Evolutionary conservation across 2,888 invertebrate species (phyloP).

Genomic region (Sipha maydis): DNA sequence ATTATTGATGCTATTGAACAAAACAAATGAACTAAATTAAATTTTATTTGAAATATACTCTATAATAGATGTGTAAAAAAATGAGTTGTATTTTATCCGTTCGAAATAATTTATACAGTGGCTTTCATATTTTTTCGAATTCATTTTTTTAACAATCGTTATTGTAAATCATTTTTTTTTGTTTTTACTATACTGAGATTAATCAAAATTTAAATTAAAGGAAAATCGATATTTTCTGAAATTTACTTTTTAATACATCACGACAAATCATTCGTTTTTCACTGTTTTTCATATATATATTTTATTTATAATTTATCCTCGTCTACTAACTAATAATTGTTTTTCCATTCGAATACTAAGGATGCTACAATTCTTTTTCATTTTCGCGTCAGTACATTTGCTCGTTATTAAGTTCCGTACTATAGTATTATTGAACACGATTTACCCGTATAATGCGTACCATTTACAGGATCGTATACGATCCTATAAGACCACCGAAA

Average conservation of each 20-base stretch:
- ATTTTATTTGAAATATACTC: background rate
- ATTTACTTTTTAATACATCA: too few relatives aligned
- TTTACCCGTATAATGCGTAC: slow-evolving; percentile 29
- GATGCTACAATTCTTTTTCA: background rate
- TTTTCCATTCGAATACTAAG: background rate
- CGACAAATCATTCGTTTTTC: background rate
- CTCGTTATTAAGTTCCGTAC: background rate
- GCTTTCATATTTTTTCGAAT: background rate
- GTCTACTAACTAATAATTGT: slow-evolving; percentile 5
- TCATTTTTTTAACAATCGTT: background rate
- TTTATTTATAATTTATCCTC: background rate
- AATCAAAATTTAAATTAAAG: background rate
- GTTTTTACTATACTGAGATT: background rate
- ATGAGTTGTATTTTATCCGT: background rate
- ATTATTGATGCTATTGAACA: background rate
- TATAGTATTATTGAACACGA: slow-evolving; percentile 17
- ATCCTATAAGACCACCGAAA: background rate
- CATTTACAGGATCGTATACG: slow-evolving; percentile 25
- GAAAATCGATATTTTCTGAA: too few relatives aligned
- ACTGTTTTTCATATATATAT: background rate
- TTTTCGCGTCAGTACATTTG: slow-evolving; percentile 4
- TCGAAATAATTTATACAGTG: background rate
- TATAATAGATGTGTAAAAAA: background rate
- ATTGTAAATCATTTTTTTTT: background rate
- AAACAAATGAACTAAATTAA: background rate